Evolutionary conservation across 1,140 invertebrate genomes (phyloP).

Genomic region (Chironomus tepperi): DNA sequence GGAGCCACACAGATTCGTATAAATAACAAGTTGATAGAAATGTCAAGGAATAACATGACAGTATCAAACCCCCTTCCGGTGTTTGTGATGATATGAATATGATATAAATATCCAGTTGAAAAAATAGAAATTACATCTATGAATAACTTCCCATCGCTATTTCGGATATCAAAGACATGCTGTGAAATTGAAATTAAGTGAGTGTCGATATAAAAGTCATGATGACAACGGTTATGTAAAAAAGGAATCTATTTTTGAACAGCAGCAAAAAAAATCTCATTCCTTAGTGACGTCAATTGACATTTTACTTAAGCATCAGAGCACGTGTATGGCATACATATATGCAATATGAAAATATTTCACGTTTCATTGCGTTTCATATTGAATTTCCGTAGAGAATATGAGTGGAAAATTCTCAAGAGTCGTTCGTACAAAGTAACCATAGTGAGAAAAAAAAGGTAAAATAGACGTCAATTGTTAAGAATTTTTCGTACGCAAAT

Average conservation of each 20-base stretch:
- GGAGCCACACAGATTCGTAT: no score
- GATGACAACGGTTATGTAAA: no score
- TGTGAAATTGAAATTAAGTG: constrained; percentile 7
- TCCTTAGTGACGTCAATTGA: background rate
- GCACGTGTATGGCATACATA: background rate
- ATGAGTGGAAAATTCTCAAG: background rate
- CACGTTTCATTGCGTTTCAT: background rate
- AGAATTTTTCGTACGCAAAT: background rate
- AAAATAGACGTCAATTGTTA: no score
- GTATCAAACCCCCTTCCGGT: no score
- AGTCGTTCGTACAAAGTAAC: background rate
- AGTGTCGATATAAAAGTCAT: background rate
- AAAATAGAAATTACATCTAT: background rate
- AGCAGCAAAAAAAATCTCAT: background rate
- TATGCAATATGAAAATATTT: background rate
- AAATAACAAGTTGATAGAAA: no score
- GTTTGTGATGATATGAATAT: no score
- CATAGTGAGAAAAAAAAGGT: no score
- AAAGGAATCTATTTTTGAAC: background rate
- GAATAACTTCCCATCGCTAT: background rate
- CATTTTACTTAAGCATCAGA: background rate
- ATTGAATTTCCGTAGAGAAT: background rate
- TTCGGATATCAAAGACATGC: background rate
- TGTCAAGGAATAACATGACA: no score
- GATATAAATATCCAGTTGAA: no score